These are phyloP conservation scores for Chionodraco myersi DNA, from an alignment of 2,113 vertebrate genomes.

Conservation along the genomic window DNA sequence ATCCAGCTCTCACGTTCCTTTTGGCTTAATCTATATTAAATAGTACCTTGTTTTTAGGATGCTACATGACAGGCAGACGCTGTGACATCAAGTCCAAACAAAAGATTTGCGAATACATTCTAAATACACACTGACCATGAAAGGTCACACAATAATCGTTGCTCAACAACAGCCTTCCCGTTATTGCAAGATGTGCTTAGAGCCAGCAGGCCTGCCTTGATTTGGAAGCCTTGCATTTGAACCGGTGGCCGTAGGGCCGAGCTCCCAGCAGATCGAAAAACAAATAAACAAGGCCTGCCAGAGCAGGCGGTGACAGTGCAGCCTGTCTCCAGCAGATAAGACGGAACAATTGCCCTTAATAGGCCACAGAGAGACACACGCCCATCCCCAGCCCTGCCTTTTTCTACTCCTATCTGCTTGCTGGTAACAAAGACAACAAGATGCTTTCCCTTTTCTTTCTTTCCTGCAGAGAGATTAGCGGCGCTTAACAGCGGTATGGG, in stretches of 20 bases:
- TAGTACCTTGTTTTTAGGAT: not conserved
- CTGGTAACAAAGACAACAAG: conserved; percentile 83
- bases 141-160: conserved; percentile 19
- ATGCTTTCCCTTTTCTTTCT: conserved; percentile 74
- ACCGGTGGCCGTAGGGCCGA: conserved; percentile 68
- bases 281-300: conserved; percentile 73
- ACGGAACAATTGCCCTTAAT: conserved; percentile 88
- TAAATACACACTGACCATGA: conserved; percentile 20
- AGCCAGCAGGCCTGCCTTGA: conserved; percentile 43
- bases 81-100: not conserved
- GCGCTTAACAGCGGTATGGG: conserved; percentile 69
- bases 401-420: conserved; percentile 82
- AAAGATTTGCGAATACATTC: conserved; percentile 6
- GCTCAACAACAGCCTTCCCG: conserved; percentile 1
- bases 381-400: conserved; percentile 75
- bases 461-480: conserved; percentile 81
- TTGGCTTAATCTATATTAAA: not conserved
- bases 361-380: conserved; percentile 81
- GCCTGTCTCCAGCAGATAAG: conserved; percentile 87
- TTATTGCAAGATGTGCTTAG: conserved; percentile 55
- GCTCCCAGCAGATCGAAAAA: conserved; percentile 59
- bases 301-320: conserved; percentile 68
- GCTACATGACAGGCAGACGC: not conserved
- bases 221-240: conserved; percentile 63
- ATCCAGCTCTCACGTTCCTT: not conserved